Evolutionary conservation across 37 sponge, comb jelly and placozoan species (phyloP).

Genomic region (Ephydatia muelleri): DNA sequence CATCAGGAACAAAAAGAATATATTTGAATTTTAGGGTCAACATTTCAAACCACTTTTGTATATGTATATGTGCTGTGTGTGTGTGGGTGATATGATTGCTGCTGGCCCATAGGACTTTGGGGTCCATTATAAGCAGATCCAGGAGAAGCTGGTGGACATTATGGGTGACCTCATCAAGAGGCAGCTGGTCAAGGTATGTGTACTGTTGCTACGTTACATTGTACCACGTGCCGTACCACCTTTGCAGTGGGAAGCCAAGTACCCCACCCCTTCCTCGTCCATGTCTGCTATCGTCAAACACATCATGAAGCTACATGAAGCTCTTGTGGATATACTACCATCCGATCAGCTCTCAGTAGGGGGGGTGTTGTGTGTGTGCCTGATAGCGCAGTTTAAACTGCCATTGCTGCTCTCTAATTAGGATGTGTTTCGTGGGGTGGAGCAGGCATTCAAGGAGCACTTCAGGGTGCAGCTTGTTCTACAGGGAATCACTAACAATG

Average conservation of each 20-base stretch:
- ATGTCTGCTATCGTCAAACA: slow-evolving; percentile 82
- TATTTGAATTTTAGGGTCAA: too few relatives aligned
- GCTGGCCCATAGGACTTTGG: slow-evolving; percentile 59
- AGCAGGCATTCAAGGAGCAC: slow-evolving; percentile 41
- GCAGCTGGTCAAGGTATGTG: slow-evolving; percentile 63
- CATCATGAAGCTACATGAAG: slow-evolving; percentile 89
- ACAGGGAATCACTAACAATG: slow-evolving; percentile 78
- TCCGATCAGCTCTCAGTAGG: slow-evolving; percentile 70
- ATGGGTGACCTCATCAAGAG: slow-evolving; percentile 89
- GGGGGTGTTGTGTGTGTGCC: background rate
- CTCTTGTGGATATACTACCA: slow-evolving; percentile 79
- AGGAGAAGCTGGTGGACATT: slow-evolving; percentile 79
- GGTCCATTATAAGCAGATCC: slow-evolving; percentile 80
- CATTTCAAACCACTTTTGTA: too few relatives aligned
- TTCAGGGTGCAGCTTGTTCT: slow-evolving; percentile 40
- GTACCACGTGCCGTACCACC: background rate
- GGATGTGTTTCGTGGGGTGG: slow-evolving; percentile 68
- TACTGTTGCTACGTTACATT: background rate
- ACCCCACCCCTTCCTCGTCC: slow-evolving; percentile 79
- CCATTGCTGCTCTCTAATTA: slow-evolving; percentile 4
- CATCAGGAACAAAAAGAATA: too few relatives aligned
- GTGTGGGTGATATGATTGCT: background rate
- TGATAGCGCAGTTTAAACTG: background rate
- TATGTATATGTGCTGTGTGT: background rate
- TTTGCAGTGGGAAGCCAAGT: slow-evolving; percentile 85